Evolutionary conservation across 1,140 invertebrate species (phyloP), one percentile per base, ranked within the genome.

Genomic region (Geopemphigus sp.): DNA sequence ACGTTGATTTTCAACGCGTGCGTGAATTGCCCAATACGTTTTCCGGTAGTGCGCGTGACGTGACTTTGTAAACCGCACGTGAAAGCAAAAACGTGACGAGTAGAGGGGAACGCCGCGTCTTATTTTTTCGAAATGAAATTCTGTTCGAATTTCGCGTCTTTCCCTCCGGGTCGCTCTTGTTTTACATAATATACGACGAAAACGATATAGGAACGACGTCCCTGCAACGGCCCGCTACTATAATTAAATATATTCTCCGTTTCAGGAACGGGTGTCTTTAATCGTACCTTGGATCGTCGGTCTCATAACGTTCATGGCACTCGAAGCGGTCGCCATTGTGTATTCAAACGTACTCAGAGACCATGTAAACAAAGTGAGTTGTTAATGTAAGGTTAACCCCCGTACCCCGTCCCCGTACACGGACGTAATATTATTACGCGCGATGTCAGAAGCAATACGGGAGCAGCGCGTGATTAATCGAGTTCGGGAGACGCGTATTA

Each of bases 281-380:
- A 87, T 92, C 50, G 90, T 91, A 80, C 90, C 90, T 57, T 92
- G 91, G 91, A 90, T 92, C 80, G 88, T 92, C 78, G 91, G 91
- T 73, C 90, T 89, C 83, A 91, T 92, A 84, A 91, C 91, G 5
- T 91, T 91, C 85, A 91, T 91, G 89, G 89, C 91, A 24, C 84
- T 92, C 81, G 91, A 92, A 85, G 91, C 90, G 22, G 90, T 92
- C 84, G 89, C 90, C 72, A 91, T 91, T 89, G 90, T 92, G 24
- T 92, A 92, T 84, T 91, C 91, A 29, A 92, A 92, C 85, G 90
- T 92, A 24, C 86, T 92, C 74, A 88, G 91, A 85, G 91, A 92
- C 87, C 91, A 92, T 85, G 90, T 92, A 80, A 92, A 92, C 85
- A 90, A 88, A 86, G 91, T 92, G 85, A 89, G 86, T 86, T 68